Evolutionary conservation across 2,888 invertebrate genomes (phyloP).

Genomic region (Macropis europaea): DNA sequence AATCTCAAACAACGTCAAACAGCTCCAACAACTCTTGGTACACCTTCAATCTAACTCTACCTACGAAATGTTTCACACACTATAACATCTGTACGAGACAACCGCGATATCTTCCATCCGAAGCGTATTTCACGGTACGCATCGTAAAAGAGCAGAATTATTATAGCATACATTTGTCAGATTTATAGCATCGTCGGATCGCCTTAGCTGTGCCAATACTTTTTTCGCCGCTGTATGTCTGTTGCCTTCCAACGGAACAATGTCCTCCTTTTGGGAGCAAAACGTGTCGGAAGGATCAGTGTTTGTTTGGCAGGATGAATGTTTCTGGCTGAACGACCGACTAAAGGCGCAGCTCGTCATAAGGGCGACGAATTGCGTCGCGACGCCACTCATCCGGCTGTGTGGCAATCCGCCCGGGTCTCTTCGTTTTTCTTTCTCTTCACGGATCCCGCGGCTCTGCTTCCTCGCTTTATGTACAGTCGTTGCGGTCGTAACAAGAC

Average conservation of each 20-base stretch:
- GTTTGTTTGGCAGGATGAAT: background rate
- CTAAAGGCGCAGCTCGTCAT: background rate
- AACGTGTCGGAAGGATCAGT: background rate
- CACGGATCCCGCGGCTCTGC: background rate
- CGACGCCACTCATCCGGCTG: background rate
- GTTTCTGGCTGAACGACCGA: background rate
- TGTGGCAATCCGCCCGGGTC: background rate
- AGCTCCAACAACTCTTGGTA: too few relatives aligned
- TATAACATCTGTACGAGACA: too few relatives aligned
- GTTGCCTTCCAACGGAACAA: background rate
- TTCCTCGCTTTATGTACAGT: background rate
- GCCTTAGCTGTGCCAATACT: too few relatives aligned
- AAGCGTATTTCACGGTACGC: too few relatives aligned
- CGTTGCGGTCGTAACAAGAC: background rate
- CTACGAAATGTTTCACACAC: too few relatives aligned
- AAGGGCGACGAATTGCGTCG: background rate
- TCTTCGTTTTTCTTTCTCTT: background rate
- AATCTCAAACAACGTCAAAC: too few relatives aligned
- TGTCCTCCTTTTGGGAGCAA: background rate
- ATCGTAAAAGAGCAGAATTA: too few relatives aligned
- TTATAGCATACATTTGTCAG: too few relatives aligned
- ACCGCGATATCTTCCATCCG: too few relatives aligned
- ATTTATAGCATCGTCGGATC: too few relatives aligned
- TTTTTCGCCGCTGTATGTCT: too few relatives aligned
- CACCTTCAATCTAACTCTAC: too few relatives aligned